These are phyloP conservation scores for Morinoia aosen DNA, from an alignment of 2,888 invertebrate genomes.

Conservation along the genomic window DNA sequence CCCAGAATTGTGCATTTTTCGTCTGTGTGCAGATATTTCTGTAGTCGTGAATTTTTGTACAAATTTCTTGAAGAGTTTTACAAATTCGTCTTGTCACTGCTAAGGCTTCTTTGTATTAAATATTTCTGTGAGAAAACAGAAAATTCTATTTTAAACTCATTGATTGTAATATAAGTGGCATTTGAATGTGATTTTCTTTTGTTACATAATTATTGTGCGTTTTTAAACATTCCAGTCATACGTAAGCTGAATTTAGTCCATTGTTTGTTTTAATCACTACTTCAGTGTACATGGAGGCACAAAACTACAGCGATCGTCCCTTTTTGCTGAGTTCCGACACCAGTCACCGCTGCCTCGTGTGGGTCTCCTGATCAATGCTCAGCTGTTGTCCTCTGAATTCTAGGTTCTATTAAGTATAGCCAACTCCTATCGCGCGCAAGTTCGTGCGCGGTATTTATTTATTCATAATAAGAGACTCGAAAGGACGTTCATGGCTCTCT, in stretches of 20 bases:
- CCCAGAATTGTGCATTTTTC: neutral
- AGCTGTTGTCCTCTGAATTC: neutral
- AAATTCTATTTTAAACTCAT: neutral
- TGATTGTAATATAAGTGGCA: neutral
- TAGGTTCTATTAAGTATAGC: neutral
- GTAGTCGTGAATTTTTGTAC: slow-evolving; percentile 4
- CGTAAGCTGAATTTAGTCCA: neutral
- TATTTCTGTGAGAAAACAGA: neutral
- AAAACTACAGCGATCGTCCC: neutral
- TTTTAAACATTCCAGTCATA: neutral
- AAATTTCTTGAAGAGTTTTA: neutral
- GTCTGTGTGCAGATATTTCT: neutral
- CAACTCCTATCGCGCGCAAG: neutral
- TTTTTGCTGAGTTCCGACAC: neutral
- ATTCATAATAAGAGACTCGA: neutral
- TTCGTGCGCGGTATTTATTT: neutral
- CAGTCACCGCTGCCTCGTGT: neutral
- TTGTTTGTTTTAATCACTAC: neutral
- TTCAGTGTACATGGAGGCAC: neutral
- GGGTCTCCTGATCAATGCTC: neutral
- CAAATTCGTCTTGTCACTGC: neutral
- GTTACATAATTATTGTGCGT: neutral
- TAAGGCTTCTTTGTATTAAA: neutral
- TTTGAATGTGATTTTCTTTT: neutral
- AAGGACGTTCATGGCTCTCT: neutral